Percentiles rank a stretch among this genome's conserved stretches.
phyloP scores from a whole-genome alignment of 2,113 vertebrate species.

The Cinclus cinclus region DNA sequence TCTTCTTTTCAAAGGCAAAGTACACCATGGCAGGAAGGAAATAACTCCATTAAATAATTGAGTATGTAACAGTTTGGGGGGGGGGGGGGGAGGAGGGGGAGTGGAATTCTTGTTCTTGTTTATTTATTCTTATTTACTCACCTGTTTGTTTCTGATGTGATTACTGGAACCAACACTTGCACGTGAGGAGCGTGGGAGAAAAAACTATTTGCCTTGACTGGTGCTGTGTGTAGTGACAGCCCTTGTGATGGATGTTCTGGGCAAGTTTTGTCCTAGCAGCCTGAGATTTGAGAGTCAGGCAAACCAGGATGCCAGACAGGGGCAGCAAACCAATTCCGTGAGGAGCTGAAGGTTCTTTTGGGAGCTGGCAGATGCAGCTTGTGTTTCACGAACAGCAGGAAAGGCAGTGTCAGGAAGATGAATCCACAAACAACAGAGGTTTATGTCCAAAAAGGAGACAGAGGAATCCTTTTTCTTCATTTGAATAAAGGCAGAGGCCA shows the following conservation, averaged over 20 bases:
- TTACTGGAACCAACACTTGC: background rate
- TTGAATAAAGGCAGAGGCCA: no score
- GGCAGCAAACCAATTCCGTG: background rate
- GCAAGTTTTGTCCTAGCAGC: background rate
- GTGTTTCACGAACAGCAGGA: background rate
- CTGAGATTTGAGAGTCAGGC: background rate
- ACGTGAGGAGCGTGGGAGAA: constrained; percentile 2
- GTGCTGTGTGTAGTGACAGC: background rate
- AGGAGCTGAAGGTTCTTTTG: background rate
- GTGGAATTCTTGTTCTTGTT: background rate
- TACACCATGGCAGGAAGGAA: background rate
- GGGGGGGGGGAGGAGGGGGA: fast-evolving
- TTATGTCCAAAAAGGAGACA: no score
- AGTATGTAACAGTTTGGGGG: background rate
- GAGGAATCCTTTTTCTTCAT: no score
- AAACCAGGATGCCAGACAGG: background rate
- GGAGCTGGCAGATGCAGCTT: background rate
- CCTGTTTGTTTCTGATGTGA: background rate
- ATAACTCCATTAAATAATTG: background rate
- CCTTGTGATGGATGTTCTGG: background rate
- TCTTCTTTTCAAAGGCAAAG: background rate
- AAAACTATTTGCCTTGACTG: background rate
- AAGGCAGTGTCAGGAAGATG: background rate
- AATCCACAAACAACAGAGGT: no score
- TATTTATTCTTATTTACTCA: background rate